Base-by-base conservation (phyloP, 2,888 invertebrate genomes). In the Teleogryllus oceanicus region DNA sequence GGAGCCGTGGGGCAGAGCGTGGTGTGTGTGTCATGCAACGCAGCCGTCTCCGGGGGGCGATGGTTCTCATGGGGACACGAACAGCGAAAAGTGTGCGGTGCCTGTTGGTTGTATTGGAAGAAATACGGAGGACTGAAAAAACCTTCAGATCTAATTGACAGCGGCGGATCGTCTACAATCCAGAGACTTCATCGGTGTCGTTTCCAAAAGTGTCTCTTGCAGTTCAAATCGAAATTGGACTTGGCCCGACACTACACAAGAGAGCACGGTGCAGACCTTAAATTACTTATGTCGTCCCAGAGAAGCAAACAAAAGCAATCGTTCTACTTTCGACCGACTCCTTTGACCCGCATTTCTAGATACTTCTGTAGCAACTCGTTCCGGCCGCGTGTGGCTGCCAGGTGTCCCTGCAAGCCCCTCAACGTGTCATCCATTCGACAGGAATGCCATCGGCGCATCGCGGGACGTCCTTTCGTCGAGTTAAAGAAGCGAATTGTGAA, bases 91-190 rank as follows among this genome's bases (percentile, higher is more conserved):
- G 90, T 99, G 82, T 99, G 99, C 88, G 94, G 94, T 84, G 89
- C 90, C 20, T 99, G 99, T 88, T 99, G 98, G 98, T 92, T 92
- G 83, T 98, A 98, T 87, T 99, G 99, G 98, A 99, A 98, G 88
- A 97, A 97, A 87, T 98, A 97, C 88, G 99, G 98, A 81, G 99
- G 98, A 82, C 92, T 99, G 79, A 97, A 97, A 89, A 92, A 93
- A 84, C 89, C 91, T 18, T 90, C 90, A 74, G 88, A 88, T 82
- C n/a, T 62, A 5, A 13, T n/a, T 13, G 62, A 62, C n/a, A 62
- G 16, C 13, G n/a, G n/a, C n/a, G 62, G 62, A 8, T 37, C 37
- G 37, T 37, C 37, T 37, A 37, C 37, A 8, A 11, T 62, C n/a
- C 16, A 13, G n/a, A 62, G 62, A 62, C n/a, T n/a, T 3, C n/a